phyloP scores from a whole-genome alignment of 2,888 invertebrate species.

The Dynastes hyllus region DNA sequence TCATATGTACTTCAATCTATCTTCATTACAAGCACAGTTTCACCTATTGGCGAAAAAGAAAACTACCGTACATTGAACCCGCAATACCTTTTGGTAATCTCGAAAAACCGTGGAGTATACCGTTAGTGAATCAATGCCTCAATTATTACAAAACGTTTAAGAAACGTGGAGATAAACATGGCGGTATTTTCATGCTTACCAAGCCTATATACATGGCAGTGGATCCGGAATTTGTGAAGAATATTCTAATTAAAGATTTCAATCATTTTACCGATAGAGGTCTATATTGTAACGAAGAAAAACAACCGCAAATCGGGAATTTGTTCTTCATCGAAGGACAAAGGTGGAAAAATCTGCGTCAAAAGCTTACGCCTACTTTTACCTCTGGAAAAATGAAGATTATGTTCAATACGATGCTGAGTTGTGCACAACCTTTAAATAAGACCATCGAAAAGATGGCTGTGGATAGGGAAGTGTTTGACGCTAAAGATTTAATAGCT shows the following conservation, averaged over 20 bases:
- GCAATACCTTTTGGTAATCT: slow-evolving; percentile 45
- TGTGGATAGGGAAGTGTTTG: slow-evolving; percentile 49
- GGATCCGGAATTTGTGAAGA: slow-evolving; percentile 69
- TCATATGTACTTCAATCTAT: slow-evolving; percentile 27
- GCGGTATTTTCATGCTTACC: slow-evolving; percentile 51
- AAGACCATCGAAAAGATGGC: slow-evolving; percentile 56
- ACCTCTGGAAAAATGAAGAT: slow-evolving; percentile 72
- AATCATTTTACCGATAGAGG: slow-evolving; percentile 70
- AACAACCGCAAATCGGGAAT: slow-evolving; percentile 67
- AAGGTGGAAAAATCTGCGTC: slow-evolving; percentile 72
- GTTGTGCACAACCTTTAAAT: slow-evolving; percentile 63
- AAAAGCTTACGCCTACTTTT: slow-evolving; percentile 72
- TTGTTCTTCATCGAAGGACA: slow-evolving; percentile 68
- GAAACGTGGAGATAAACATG: slow-evolving; percentile 44
- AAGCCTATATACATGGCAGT: slow-evolving; percentile 44
- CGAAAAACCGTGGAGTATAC: slow-evolving; percentile 1
- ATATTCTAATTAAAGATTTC: slow-evolving; percentile 69
- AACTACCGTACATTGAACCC: slow-evolving; percentile 32
- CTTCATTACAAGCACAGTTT: slow-evolving; percentile 34
- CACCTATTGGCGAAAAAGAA: slow-evolving; percentile 36
- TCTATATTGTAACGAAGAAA: slow-evolving; percentile 67
- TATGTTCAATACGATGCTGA: slow-evolving; percentile 70
- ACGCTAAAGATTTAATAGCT: slow-evolving; percentile 60
- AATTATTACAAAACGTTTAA: slow-evolving; percentile 46
- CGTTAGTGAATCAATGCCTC: slow-evolving; percentile 40